Percentiles rank a stretch among this genome's conserved stretches.
These are phyloP conservation scores for Prenolepis imparis DNA, from an alignment of 2,888 invertebrate species.

Conservation along the genomic window DNA sequence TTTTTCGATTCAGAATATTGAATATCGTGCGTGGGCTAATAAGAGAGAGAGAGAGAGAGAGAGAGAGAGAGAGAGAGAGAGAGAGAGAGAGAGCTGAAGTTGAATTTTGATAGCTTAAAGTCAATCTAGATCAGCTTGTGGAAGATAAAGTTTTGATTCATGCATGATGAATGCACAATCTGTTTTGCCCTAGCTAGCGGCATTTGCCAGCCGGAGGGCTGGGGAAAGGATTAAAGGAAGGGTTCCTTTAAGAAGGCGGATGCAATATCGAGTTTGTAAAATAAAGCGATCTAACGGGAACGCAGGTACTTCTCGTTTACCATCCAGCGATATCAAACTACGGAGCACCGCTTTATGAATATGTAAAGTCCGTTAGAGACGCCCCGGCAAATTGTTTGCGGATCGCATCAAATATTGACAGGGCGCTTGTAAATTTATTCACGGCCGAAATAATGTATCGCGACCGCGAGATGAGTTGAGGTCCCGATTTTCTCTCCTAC, in stretches of 20 bases:
- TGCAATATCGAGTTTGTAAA: conserved; percentile 54
- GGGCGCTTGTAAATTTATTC: conserved; percentile 77
- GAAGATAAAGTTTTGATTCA: conserved; percentile 4
- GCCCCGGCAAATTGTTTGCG: conserved; percentile 79
- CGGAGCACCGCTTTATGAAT: conserved; percentile 79
- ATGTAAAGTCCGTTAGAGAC: conserved; percentile 80
- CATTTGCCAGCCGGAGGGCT: conserved; percentile 24
- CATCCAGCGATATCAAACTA: conserved; percentile 68
- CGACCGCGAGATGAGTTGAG: conserved; percentile 61
- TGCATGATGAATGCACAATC: conserved; percentile 16
- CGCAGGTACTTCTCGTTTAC: conserved; percentile 63
- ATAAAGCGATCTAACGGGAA: conserved; percentile 65
- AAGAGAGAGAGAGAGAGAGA: neutral
- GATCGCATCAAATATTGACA: conserved; percentile 81
- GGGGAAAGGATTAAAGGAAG: conserved; percentile 45
- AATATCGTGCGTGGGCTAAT: neutral
- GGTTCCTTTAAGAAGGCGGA: conserved; percentile 45
- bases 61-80: neutral
- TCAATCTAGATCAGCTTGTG: neutral
- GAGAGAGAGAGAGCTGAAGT: conserved; percentile 14
- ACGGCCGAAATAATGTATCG: conserved; percentile 74
- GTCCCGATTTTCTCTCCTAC: conserved; percentile 21
- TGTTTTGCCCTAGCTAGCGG: conserved; percentile 4
- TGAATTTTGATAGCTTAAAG: neutral
- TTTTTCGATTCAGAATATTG: neutral